Conservation (phyloP, 2,888 invertebrate genomes). For the Ischnura elegans region DNA sequence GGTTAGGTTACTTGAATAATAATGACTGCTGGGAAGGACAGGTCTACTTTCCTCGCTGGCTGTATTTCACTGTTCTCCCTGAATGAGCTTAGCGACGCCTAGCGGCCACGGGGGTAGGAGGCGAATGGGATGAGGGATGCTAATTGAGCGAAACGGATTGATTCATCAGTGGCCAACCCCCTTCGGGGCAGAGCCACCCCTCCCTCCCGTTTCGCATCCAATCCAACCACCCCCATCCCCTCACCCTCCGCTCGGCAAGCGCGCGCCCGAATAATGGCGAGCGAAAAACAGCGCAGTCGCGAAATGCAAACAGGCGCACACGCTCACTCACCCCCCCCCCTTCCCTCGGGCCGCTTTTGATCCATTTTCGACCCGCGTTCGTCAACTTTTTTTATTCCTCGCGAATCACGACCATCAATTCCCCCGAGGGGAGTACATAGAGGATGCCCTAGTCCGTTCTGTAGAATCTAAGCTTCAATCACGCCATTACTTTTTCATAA, state of each 20-base stretch:
- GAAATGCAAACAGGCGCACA: background rate
- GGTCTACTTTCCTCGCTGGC: too few relatives aligned
- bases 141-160: conserved; percentile 12
- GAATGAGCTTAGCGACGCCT: background rate
- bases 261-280: background rate
- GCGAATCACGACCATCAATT: background rate
- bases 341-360: background rate
- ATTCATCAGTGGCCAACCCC: background rate
- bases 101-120: background rate
- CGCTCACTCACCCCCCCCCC: background rate
- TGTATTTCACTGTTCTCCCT: too few relatives aligned
- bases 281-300: conserved; percentile 15
- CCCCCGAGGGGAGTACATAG: too few relatives aligned
- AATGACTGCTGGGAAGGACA: too few relatives aligned
- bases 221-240: background rate
- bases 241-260: background rate
- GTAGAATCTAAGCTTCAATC: too few relatives aligned
- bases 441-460: too few relatives aligned
- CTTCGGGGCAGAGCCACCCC: background rate
- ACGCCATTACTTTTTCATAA: too few relatives aligned
- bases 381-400: background rate
- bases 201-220: background rate
- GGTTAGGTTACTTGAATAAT: too few relatives aligned
- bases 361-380: background rate
- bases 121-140: background rate